Evolutionary conservation across 2,113 vertebrate species (phyloP), one percentile per base, ranked within the genome.

Genomic region (Catharus minimus): DNA sequence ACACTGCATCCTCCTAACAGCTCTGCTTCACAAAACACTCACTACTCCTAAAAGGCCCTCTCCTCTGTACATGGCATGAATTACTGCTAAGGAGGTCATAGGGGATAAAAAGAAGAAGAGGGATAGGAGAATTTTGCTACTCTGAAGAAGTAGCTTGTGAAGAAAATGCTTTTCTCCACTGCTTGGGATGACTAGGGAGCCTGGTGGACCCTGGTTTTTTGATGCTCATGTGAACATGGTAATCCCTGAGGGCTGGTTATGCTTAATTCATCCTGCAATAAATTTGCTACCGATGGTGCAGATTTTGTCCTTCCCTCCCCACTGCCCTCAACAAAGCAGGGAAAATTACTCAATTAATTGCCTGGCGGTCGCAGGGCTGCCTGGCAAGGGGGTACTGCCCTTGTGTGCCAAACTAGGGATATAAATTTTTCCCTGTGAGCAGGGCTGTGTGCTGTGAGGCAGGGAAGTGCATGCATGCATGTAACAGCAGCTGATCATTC

Each of bases 401-500:
- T 92, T 96, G 58, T 90, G 85, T 0, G 24, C 91, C 79, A 50
- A 90, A 78, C 28, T 95, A 96, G 98, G 98, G 97, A 97, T 98
- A 97, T 96, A 97, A 98, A 97, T 97, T 97, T 96, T 98, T 96
- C 97, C 97, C 97, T 97, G 97, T 91, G 97, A 98, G 97, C 97
- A 94, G 97, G 94, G 94, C 97, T 67, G 97, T 94, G 91, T 62
- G 97, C 98, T 97, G 57, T 38, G 93, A 98, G 97, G 98, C 98
- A 97, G 96, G 95, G 96, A 97, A 95, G 97, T 89, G 92, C 98
- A 98, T 97, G 98, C 98, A 98, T 98, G 98, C 98, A 87, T 98
- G 98, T 97, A 96, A 98, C 95, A 96, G 98, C 98, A 98, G 98
- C 98, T 98, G 98, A 98, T 97, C 98, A 97, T 98, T 98, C 97